Evolutionary conservation across 2,797 vertebrate genomes (phyloP).

Genomic region (Poecilia gillii): DNA sequence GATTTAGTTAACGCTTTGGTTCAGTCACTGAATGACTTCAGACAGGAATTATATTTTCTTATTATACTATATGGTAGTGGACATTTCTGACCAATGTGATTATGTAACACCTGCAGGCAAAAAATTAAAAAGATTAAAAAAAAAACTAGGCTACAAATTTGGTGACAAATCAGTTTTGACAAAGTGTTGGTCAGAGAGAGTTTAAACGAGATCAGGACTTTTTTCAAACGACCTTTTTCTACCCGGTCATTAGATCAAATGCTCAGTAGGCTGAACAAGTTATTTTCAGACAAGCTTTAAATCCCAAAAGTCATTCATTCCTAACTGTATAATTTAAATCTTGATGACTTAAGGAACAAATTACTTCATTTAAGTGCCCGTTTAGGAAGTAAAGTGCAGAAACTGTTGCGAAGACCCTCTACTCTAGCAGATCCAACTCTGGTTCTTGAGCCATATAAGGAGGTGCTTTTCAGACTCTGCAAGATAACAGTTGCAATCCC

Average conservation of each 20-base stretch:
- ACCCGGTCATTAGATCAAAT: neutral
- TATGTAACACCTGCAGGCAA: neutral
- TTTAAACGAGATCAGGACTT: neutral
- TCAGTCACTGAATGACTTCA: neutral
- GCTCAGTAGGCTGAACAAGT: neutral
- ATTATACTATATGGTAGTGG: neutral
- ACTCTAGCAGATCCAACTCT: neutral
- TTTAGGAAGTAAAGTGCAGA: neutral
- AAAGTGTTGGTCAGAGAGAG: neutral
- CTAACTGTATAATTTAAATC: neutral
- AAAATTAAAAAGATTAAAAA: neutral
- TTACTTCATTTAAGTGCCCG: neutral
- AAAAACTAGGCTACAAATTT: neutral
- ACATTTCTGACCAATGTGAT: neutral
- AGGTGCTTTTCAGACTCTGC: neutral
- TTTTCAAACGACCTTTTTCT: neutral
- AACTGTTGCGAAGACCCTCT: neutral
- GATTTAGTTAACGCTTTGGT: neutral
- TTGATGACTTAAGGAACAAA: neutral
- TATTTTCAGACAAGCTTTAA: neutral
- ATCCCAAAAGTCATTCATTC: neutral
- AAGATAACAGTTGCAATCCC: neutral
- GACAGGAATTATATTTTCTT: neutral
- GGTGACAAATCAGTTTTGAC: neutral
- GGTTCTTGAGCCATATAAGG: neutral